Conservation (phyloP, 2,113 vertebrate genomes). For the Nothocercus julius region DNA sequence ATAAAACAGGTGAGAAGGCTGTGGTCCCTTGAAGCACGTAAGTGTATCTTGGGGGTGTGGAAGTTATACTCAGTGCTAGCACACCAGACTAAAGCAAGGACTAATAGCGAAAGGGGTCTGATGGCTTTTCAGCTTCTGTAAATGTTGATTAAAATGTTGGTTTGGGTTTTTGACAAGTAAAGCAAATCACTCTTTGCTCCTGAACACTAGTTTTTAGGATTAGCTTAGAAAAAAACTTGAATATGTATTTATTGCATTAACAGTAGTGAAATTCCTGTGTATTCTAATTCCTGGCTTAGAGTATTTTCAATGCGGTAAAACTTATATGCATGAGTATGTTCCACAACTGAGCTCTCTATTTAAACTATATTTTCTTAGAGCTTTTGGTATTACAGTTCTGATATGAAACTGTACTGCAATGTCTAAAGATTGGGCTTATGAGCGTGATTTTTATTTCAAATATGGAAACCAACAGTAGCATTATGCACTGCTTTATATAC, state of each 20-base stretch:
- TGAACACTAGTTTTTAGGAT: neutral
- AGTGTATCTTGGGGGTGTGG: neutral
- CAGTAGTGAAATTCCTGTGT: neutral
- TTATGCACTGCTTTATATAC: neutral
- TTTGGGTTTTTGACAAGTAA: neutral
- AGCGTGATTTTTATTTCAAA: neutral
- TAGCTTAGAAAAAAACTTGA: neutral
- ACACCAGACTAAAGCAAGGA: neutral
- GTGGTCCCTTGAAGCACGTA: neutral
- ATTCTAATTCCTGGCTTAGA: neutral
- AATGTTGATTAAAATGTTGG: neutral
- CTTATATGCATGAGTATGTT: neutral
- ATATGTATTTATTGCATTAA: neutral
- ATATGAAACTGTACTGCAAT: neutral
- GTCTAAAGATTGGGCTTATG: neutral
- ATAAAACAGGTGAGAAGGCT: conserved; percentile 87
- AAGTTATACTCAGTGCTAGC: accelerated
- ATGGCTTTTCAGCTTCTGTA: neutral
- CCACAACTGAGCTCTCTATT: neutral
- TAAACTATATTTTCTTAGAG: neutral
- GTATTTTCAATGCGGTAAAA: neutral
- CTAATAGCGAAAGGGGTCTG: neutral
- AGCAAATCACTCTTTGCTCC: neutral
- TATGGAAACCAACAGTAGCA: neutral
- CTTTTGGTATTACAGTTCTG: neutral